Percentiles rank a stretch among this genome's conserved stretches.
Conservation (phyloP, 2,888 invertebrate species). For the Argynnis bischoffii region DNA sequence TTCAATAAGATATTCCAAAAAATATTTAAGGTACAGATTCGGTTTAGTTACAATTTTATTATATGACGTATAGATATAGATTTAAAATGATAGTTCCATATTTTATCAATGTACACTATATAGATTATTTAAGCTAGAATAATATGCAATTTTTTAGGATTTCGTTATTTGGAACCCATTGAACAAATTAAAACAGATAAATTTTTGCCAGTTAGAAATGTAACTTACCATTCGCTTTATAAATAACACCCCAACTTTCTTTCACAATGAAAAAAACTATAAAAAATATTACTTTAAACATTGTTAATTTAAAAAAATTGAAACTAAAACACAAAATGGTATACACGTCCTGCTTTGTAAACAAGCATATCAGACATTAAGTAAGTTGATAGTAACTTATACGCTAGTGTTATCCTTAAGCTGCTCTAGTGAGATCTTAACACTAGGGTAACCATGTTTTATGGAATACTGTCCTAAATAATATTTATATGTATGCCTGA, state of each 20-base stretch:
- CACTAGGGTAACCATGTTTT: slow-evolving; percentile 2
- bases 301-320: background rate
- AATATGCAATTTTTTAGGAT: too few relatives aligned
- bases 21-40: too few relatives aligned
- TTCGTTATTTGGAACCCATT: too few relatives aligned
- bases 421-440: background rate
- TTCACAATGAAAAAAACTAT: slow-evolving; percentile 34
- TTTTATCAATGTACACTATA: too few relatives aligned
- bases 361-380: background rate
- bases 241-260: slow-evolving; percentile 44
- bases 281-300: slow-evolving; percentile 5
- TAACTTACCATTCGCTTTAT: slow-evolving; percentile 51
- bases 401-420: slow-evolving; percentile 3
- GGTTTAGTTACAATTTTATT: too few relatives aligned
- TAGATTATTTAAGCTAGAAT: too few relatives aligned
- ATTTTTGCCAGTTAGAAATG: background rate
- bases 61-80: too few relatives aligned
- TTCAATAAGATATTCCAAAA: too few relatives aligned
- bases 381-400: slow-evolving; percentile 2
- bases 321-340: background rate
- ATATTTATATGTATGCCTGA: too few relatives aligned
- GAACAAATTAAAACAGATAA: too few relatives aligned
- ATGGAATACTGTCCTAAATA: too few relatives aligned
- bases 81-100: too few relatives aligned
- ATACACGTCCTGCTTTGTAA: slow-evolving; percentile 11